Evolutionary conservation across 35 echinoderm and acorn worm species (phyloP).

Genomic region (Apostichopus parvimensis): DNA sequence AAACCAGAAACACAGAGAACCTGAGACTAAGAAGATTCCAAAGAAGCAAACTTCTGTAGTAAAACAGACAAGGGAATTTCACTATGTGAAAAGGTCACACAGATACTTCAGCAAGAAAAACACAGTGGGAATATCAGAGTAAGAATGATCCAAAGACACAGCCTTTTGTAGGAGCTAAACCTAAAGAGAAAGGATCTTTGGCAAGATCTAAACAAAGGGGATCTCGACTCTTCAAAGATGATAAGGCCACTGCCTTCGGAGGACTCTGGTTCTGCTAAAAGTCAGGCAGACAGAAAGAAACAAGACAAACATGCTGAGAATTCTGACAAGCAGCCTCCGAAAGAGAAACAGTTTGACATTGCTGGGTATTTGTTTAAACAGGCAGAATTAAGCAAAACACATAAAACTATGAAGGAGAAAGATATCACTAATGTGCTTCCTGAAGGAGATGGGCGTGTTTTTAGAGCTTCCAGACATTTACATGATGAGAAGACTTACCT

Average conservation of each 20-base stretch:
- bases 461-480: neutral
- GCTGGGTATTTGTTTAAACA: constrained; percentile 25
- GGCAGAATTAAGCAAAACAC: neutral
- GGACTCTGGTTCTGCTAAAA: neutral
- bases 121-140: no score
- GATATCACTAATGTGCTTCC: neutral
- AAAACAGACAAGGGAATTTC: neutral
- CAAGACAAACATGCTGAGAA: neutral
- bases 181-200: no score
- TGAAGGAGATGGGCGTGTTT: constrained; percentile 1
- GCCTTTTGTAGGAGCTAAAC: no score
- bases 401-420: neutral
- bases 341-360: neutral
- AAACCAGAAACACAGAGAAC: neutral
- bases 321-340: neutral
- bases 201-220: no score
- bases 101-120: no score
- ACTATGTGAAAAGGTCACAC: no score
- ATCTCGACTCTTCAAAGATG: no score
- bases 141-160: no score
- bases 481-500: neutral
- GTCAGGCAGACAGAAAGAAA: neutral
- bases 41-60: neutral
- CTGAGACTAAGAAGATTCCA: neutral
- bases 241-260: neutral